phyloP scores from a whole-genome alignment of 2,888 invertebrate genomes.

The Metacarcinus magister region DNA sequence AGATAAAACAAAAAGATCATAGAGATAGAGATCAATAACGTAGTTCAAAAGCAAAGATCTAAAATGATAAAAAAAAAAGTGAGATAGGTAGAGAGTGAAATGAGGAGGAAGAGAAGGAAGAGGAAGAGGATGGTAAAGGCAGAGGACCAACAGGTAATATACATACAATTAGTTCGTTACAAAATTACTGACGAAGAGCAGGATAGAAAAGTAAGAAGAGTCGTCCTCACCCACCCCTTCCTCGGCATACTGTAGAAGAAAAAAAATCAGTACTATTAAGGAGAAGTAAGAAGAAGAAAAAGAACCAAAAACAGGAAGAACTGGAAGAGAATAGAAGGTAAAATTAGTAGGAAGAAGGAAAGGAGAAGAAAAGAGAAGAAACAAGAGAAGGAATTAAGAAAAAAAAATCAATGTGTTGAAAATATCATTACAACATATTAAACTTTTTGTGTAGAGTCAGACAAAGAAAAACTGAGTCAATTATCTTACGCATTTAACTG shows the following conservation, averaged over 20 bases:
- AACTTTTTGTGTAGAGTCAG: too few relatives aligned
- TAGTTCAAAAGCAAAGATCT: background rate
- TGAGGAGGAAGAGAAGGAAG: constrained; percentile 5
- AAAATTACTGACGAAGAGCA: too few relatives aligned
- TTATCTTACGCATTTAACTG: too few relatives aligned
- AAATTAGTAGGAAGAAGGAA: background rate
- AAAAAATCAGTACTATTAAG: too few relatives aligned
- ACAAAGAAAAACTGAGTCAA: too few relatives aligned
- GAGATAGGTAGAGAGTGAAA: background rate
- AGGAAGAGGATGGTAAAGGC: too few relatives aligned
- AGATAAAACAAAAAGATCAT: background rate
- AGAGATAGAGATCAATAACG: background rate
- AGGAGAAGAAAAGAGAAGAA: background rate
- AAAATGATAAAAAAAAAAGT: background rate
- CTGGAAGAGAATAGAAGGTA: background rate
- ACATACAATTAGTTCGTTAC: too few relatives aligned
- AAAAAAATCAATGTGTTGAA: background rate
- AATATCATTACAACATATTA: background rate
- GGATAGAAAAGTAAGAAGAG: too few relatives aligned
- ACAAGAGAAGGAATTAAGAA: background rate
- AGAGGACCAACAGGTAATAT: too few relatives aligned
- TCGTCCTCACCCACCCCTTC: too few relatives aligned
- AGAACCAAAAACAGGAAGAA: background rate
- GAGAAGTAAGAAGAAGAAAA: background rate
- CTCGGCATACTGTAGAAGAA: too few relatives aligned